Base-by-base conservation (phyloP, 2,888 invertebrate genomes). In the Eupithecia vulgata region DNA sequence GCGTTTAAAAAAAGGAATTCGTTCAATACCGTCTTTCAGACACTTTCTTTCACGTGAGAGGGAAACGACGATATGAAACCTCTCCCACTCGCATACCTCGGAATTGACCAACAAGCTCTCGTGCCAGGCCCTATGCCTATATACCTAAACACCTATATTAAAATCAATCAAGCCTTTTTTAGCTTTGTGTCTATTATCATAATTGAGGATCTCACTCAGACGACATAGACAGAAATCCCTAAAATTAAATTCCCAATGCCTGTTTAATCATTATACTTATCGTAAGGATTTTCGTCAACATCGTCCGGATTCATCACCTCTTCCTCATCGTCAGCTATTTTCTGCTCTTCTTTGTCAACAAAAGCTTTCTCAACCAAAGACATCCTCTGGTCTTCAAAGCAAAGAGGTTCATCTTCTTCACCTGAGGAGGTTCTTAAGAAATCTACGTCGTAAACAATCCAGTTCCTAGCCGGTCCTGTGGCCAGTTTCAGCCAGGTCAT, bases 361-460 rank as follows among this genome's bases (percentile, higher is more conserved):
- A 57, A 57, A 25, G 57, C 57, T 25, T 25, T 57, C 5, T 57
- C 57, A 25, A 57, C 57, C 25, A 57, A 21, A 12, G 57, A 25
- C 57, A 57, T 57, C 57, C 57, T 57, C 57, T 57, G 57, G 13
- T 76, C 73, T 13, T 85, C 80, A 12, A 81, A 76, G 0, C 71
- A 21, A 0, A 78, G 78, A 0, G 78, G 74, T 25, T 91, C 92
- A 66, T 91, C 92, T 25, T 91, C 92, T 66, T 91, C 92, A 15
- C 90, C 90, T 0, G 92, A 91, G 0, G 90, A 90, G 0, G 85
- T 83, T 10, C 90, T 88, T 59, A 93, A 85, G 17, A 83, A 81
- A 59, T 93, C 91, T 0, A 88, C 80, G 52, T 93, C 93, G 73
- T 92, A 94, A 0, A 85, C 82, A 30, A 94, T 91, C 91, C 93